Evolutionary conservation across 2,113 vertebrate species (phyloP).

Genomic region (Paedocypris sp.): DNA sequence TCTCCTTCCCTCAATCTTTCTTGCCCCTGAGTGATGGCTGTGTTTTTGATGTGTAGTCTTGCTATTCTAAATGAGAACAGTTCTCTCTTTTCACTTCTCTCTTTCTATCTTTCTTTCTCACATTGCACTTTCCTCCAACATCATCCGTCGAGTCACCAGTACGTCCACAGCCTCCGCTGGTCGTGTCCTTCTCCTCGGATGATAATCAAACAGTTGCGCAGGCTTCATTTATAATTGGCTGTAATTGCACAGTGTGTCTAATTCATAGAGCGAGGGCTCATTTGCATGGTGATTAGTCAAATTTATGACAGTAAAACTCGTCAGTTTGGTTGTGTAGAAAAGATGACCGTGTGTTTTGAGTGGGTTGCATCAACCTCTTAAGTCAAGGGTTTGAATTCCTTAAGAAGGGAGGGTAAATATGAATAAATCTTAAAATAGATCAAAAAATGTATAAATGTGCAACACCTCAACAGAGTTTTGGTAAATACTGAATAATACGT

Average conservation of each 20-base stretch:
- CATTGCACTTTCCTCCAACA: background rate
- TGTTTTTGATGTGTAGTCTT: conserved; percentile 5
- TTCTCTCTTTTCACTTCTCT: background rate
- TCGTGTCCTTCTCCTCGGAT: background rate
- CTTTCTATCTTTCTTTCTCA: background rate
- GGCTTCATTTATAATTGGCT: conserved; percentile 4
- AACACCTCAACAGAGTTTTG: too few species aligned
- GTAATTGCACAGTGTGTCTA: conserved; percentile 11
- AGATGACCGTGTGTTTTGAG: background rate
- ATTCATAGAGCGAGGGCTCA: background rate
- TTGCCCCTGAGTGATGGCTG: background rate
- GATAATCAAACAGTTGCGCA: background rate
- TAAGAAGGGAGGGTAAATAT: too few species aligned
- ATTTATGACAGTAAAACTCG: conserved; percentile 8
- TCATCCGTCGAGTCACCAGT: background rate
- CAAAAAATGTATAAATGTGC: too few species aligned
- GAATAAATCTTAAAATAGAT: too few species aligned
- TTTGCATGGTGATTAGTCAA: conserved; percentile 12
- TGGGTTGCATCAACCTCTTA: too few species aligned
- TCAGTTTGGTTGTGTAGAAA: background rate
- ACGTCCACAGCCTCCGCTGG: background rate
- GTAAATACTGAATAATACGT: too few species aligned
- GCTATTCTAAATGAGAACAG: background rate
- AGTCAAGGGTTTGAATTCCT: too few species aligned
- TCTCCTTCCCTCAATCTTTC: background rate